Evolutionary conservation across 2,113 vertebrate species (phyloP), one percentile per base, ranked within the genome.

Genomic region (Oryzias celebensis): DNA sequence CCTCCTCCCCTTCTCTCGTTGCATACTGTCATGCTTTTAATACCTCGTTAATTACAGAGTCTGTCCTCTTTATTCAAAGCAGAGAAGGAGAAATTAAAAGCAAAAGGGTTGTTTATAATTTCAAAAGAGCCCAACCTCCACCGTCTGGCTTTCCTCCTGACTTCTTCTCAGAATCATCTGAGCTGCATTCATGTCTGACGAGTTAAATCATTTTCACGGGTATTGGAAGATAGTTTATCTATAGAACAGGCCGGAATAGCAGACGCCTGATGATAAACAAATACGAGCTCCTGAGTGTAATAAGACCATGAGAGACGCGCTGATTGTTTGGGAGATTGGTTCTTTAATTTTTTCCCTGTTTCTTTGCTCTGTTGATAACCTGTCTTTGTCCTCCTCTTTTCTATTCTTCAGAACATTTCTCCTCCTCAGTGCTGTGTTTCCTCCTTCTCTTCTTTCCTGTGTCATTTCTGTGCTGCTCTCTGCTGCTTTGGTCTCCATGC

Each of bases 31-130:
- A 71, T 75, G 78, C 68, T 89, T 90, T 85, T 81, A 91, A 92
- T 91, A 83, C 80, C 68, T 83, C 51, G 81, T 92, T 93, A 92
- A 92, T 93, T 91, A 92, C 85, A 28, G 65, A 65, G 75, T 85
- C 87, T 88, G 80, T 90, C 87, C 87, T 88, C 84, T 91, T 91
- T 88, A 92, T 91, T 91, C 81, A 88, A 90, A 91, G 84, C 85
- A 89, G 87, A 86, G 81, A 80, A 77, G 70, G 80, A 83, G 83
- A 88, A 90, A 88, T 90, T 83, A 90, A 89, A 89, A 87, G 78
- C 75, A 70, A 36, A 65, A 68, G 41, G 68, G 72, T 58, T 87
- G 85, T 90, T 89, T 87, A 82, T 87, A 80, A 86, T 84, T 91
- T 90, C 62, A 85, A 86, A 87, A 53, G 61, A 77, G 82, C 58